Evolutionary conservation across 2,113 vertebrate species (phyloP), one percentile per base, ranked within the genome.

Genomic region (Microcebus jonahi): DNA sequence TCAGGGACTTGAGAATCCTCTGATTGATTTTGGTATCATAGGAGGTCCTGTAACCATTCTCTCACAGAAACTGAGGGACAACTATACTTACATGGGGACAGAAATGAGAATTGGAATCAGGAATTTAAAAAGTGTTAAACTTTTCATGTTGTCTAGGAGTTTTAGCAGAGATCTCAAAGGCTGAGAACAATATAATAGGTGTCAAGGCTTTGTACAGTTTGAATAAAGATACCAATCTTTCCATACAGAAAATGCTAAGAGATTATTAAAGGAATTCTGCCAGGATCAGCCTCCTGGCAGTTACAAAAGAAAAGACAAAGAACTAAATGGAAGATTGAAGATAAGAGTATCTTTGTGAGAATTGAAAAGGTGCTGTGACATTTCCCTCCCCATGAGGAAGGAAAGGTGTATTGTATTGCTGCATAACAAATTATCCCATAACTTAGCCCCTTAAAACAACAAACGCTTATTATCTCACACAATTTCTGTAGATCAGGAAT

Each of bases 211-310:
- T 83, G 71, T 57, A 88, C 34, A 68, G 75, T 57, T 94, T 79
- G 36, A 94, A 88, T 31, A 80, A 71, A 84, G 36, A 59, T 75
- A 39, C 84, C 67, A 85, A 59, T 94, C 57, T 94, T 88, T n/a
- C 63, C 8, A 61, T 73, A 83, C 6, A 85, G 42, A 36, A 92
- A 70, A 68, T 92, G 53, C 73, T 81, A 73, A 86, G 73, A 77
- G 31, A 57, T 1, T 57, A 61, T 59, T 88, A n/a, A 50, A 59
- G 85, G 53, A 92, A 71, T 75, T 80, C 85, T 34, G 4, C 21
- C 50, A 77, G 45, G 20, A 71, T 29, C 45, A 94, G 71, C 65
- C 50, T 84, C 65, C 29, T 42, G 27, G 57, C 39, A 80, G 29
- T 68, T 67, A 53, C 53, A 81, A 8, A 50, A 73, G 27, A 68